Evolutionary conservation across 2,888 invertebrate genomes (phyloP).

Genomic region (Dichetophora obliterata): DNA sequence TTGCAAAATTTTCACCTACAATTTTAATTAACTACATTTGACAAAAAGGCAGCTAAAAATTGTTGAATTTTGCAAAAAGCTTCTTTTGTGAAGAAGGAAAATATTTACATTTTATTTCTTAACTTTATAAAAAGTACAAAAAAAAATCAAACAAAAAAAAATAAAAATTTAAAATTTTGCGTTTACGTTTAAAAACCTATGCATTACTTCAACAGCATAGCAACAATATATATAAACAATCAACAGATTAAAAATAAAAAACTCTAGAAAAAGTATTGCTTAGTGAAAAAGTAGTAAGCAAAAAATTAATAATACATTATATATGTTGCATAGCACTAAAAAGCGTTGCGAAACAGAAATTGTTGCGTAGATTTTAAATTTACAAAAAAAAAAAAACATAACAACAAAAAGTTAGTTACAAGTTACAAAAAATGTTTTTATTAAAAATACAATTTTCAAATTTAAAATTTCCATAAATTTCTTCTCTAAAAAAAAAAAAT

Average conservation of each 20-base stretch:
- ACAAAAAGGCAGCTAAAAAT: conserved; percentile 48
- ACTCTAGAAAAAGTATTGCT: background rate
- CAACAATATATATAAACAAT: background rate
- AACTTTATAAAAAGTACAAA: conserved; percentile 10
- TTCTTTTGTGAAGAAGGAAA: conserved; percentile 21
- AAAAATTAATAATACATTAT: conserved; percentile 5
- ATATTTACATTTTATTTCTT: conserved; percentile 6
- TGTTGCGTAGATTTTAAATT: conserved; percentile 18
- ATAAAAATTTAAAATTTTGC: background rate
- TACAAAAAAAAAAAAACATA: conserved; percentile 7
- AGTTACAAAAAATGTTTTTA: conserved; percentile 14
- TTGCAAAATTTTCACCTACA: conserved; percentile 44
- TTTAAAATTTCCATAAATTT: conserved; percentile 20
- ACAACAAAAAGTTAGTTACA: background rate
- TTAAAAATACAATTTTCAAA: conserved; percentile 19
- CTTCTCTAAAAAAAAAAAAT: conserved; percentile 15
- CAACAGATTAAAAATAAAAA: background rate
- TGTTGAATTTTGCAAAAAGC: conserved; percentile 47
- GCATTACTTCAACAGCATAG: background rate
- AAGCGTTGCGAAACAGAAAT: conserved; percentile 18
- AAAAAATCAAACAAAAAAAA: conserved; percentile 27
- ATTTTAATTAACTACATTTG: conserved; percentile 46
- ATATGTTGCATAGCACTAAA: conserved; percentile 27
- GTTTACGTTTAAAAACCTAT: background rate
- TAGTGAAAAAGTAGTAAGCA: background rate